Evolutionary conservation across 2,113 vertebrate species (phyloP).

Genomic region (Cephalopterus ornatus): DNA sequence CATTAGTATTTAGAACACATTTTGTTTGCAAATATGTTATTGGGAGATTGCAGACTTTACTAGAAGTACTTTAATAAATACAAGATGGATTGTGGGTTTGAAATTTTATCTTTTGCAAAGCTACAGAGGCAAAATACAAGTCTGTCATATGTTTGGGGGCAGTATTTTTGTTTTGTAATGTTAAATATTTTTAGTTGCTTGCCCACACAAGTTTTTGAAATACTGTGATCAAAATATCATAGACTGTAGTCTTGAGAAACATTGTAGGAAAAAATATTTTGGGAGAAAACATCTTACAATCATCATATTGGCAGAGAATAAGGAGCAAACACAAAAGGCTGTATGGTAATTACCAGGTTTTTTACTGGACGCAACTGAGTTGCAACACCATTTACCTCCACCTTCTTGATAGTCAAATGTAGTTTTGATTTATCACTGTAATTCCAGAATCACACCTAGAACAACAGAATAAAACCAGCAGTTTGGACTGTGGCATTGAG

Average conservation of each 20-base stretch:
- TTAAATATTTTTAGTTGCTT: neutral
- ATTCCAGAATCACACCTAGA: neutral
- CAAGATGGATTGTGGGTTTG: neutral
- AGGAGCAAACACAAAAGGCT: neutral
- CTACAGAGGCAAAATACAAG: neutral
- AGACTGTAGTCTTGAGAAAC: neutral
- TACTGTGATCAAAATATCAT: neutral
- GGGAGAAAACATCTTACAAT: rapidly evolving
- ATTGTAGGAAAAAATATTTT: neutral
- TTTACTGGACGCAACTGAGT: neutral
- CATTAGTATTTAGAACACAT: neutral
- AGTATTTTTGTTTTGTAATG: neutral
- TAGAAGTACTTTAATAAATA: neutral
- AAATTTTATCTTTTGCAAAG: neutral
- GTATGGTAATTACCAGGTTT: neutral
- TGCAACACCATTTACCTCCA: neutral
- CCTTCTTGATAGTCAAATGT: neutral
- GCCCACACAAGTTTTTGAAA: neutral
- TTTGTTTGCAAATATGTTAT: neutral
- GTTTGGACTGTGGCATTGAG: neutral
- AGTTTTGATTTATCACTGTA: neutral
- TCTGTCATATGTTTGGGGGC: neutral
- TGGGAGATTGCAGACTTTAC: neutral
- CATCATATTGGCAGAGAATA: neutral
- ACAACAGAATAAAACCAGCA: neutral